A percentile compares a stretch with the other conserved stretches of the same genome.
Conservation (phyloP, 30 jellyfish, hydroid and myxozoan species). For the Hydractinia symbiolongicarpus region DNA sequence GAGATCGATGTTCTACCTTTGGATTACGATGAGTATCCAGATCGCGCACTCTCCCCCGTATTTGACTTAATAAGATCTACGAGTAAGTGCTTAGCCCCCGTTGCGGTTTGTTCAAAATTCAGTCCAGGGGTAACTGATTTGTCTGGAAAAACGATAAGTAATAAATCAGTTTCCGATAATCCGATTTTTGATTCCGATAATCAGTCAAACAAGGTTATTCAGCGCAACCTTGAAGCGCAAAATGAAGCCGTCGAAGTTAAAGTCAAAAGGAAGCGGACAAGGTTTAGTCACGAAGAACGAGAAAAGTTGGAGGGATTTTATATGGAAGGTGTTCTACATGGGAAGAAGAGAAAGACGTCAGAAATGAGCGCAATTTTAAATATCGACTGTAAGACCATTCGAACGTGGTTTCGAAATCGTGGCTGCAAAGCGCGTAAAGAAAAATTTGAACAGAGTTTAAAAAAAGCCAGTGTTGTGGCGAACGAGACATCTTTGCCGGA, state of each 20-base stretch:
- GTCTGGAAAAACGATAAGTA: too few relatives aligned
- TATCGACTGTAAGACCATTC: neutral
- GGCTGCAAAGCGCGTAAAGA: neutral
- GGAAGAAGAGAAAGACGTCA: neutral
- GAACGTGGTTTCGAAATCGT: constrained; percentile 13
- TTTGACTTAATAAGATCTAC: too few relatives aligned
- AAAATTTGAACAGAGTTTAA: neutral
- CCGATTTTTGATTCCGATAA: too few relatives aligned
- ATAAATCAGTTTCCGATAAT: too few relatives aligned
- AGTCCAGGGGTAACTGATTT: too few relatives aligned
- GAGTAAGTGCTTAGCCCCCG: too few relatives aligned
- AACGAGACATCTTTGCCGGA: neutral
- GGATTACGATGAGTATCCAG: too few relatives aligned
- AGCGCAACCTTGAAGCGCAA: neutral
- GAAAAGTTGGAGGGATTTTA: neutral
- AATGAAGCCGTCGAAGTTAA: neutral
- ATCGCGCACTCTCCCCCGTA: too few relatives aligned
- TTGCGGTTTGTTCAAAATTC: too few relatives aligned
- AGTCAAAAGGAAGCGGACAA: neutral
- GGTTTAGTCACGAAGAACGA: neutral
- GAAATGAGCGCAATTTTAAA: neutral
- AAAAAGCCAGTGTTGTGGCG: constrained; percentile 1
- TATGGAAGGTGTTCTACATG: neutral
- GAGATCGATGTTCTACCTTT: neutral
- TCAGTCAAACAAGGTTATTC: too few relatives aligned